A percentile compares a stretch with the other conserved stretches of the same genome.
Evolutionary conservation across 2,797 vertebrate genomes (phyloP).

Genomic region (Rhinoraja longicauda): DNA sequence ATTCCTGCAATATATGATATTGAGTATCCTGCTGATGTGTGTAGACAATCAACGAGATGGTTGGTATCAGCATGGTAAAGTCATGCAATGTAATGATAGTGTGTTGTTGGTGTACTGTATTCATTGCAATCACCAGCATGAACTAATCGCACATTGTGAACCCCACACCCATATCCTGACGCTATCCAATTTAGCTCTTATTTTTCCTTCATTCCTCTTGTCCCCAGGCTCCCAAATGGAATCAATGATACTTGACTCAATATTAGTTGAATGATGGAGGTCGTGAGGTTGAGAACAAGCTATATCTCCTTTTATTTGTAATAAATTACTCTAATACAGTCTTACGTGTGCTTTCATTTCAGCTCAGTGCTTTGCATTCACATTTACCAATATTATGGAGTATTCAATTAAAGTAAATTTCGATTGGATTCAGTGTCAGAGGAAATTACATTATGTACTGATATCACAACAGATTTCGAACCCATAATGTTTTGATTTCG

Average conservation of each 20-base stretch:
- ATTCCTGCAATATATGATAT: too few relatives aligned
- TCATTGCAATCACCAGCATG: too few relatives aligned
- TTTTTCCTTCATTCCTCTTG: constrained; percentile 11
- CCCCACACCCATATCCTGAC: too few relatives aligned
- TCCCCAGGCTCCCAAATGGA: constrained; percentile 20
- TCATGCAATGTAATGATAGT: too few relatives aligned
- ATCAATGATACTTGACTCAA: constrained; percentile 36
- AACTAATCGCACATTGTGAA: too few relatives aligned
- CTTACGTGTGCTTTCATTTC: constrained; percentile 35
- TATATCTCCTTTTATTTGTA: constrained; percentile 35
- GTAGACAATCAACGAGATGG: too few relatives aligned
- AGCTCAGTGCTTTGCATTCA: constrained; percentile 37
- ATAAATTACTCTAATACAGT: constrained; percentile 36
- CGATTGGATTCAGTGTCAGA: constrained; percentile 32
- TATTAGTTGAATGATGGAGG: constrained; percentile 37
- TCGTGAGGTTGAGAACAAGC: constrained; percentile 35
- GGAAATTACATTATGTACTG: constrained; percentile 17
- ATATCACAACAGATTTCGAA: constrained; percentile 32
- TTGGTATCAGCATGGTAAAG: too few relatives aligned
- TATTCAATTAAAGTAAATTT: constrained; percentile 33
- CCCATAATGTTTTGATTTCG: constrained; percentile 21
- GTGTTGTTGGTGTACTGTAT: too few relatives aligned
- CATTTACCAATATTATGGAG: constrained; percentile 39
- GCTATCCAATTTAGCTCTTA: too few relatives aligned
- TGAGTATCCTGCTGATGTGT: too few relatives aligned